Percentiles rank a stretch among this genome's conserved stretches.
Conservation (phyloP, 2,113 vertebrate genomes). For the Pontoporia blainvillei region DNA sequence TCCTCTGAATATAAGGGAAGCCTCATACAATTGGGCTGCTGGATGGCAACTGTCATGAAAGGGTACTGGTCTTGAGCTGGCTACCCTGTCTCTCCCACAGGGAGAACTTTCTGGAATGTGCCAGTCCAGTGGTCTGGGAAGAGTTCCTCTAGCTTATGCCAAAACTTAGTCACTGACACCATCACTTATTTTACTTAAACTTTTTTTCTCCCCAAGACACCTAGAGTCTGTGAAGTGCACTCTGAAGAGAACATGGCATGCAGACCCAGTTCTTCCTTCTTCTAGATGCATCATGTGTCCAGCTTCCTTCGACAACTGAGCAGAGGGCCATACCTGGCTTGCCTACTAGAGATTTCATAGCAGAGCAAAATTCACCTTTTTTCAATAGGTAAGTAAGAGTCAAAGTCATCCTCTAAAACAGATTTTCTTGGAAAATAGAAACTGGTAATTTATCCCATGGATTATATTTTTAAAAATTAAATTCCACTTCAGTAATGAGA, state of each 20-base stretch:
- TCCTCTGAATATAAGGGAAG: not conserved
- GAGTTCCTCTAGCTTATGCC: not conserved
- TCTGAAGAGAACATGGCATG: not conserved
- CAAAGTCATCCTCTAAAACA: not conserved
- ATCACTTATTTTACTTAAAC: not conserved
- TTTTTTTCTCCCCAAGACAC: not conserved
- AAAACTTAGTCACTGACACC: not conserved
- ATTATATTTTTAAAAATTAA: not conserved
- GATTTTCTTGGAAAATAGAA: not conserved
- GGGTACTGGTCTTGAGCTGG: not conserved
- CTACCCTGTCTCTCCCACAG: not conserved
- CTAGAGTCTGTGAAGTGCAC: not conserved
- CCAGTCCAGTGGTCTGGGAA: not conserved
- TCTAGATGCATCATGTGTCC: rapidly evolving
- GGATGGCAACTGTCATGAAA: not conserved
- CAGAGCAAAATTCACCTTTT: not conserved
- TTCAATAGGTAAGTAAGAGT: not conserved
- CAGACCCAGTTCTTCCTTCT: not conserved
- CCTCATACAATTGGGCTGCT: not conserved
- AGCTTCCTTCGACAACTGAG: not conserved
- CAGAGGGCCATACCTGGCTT: not conserved
- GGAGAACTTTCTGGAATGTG: not conserved
- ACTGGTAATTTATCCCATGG: not conserved
- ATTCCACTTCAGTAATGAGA: not conserved
- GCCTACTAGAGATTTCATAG: not conserved